Conservation (phyloP, 2,113 vertebrate genomes). For the Tragelaphus scriptus region DNA sequence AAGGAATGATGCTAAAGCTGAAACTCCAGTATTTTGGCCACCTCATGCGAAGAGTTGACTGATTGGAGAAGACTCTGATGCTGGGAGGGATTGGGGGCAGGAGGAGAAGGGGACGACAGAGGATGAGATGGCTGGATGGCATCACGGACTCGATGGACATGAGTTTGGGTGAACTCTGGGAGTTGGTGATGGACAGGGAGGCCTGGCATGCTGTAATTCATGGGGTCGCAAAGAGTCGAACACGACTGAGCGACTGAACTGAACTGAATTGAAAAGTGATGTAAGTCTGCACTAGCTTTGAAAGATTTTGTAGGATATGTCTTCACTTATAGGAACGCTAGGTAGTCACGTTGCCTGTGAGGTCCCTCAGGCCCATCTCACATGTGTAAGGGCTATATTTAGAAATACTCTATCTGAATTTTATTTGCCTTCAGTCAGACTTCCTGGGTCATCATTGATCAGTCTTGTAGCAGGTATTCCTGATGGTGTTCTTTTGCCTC, state of each 20-base stretch:
- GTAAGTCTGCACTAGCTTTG: neutral
- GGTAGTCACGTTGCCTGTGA: neutral
- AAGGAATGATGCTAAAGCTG: too few species aligned
- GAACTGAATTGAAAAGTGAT: neutral
- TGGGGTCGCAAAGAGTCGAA: fast-evolving
- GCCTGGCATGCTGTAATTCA: too few species aligned
- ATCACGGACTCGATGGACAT: too few species aligned
- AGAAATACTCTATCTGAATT: neutral
- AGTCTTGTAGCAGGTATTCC: neutral
- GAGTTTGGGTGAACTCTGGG: too few species aligned
- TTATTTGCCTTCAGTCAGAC: neutral
- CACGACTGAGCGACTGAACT: too few species aligned
- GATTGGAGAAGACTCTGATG: too few species aligned
- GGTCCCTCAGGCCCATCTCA: neutral
- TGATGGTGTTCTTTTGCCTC: neutral
- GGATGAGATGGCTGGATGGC: too few species aligned
- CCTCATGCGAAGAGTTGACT: too few species aligned
- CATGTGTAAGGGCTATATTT: neutral
- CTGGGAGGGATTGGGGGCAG: too few species aligned
- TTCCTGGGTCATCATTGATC: neutral
- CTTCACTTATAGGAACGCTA: neutral
- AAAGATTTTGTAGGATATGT: neutral
- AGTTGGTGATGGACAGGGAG: too few species aligned
- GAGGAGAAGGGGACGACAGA: too few species aligned
- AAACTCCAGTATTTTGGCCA: too few species aligned